These are phyloP conservation scores for Onychomys torridus DNA, from an alignment of 2,797 vertebrate genomes.

Conservation along the genomic window DNA sequence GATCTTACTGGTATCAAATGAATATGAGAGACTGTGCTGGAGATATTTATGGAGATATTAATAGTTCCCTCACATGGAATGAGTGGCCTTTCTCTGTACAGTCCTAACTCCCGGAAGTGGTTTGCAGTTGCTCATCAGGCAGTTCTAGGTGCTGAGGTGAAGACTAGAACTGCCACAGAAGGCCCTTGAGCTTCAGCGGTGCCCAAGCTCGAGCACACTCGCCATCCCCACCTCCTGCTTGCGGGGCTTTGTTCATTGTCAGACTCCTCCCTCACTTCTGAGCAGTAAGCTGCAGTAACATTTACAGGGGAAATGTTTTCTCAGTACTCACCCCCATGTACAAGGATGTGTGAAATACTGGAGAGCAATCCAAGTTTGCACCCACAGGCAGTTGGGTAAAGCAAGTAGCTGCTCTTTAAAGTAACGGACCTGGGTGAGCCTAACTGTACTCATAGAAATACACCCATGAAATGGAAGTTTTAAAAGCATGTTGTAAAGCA, in stretches of 20 bases:
- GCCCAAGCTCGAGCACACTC: neutral
- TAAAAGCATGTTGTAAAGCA: neutral
- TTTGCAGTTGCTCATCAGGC: neutral
- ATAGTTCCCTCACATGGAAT: neutral
- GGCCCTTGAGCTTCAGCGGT: neutral
- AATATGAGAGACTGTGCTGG: slow-evolving; percentile 11
- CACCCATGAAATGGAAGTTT: neutral
- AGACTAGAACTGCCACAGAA: neutral
- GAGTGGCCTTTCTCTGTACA: neutral
- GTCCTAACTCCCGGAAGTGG: neutral
- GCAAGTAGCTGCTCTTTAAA: neutral
- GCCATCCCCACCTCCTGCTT: neutral
- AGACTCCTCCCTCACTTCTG: neutral
- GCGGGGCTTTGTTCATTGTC: neutral
- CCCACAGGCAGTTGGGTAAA: neutral
- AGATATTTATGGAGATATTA: neutral
- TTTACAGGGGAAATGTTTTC: neutral
- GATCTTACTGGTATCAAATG: neutral
- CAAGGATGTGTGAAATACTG: slow-evolving; percentile 1
- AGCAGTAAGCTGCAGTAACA: too few species aligned
- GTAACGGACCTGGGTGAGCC: neutral
- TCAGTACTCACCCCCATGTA: neutral
- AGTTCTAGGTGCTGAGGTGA: neutral
- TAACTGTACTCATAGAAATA: neutral
- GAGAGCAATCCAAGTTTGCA: neutral